Evolutionary conservation across 2,113 vertebrate species (phyloP).

Genomic region (Hippocampus guttulatus): DNA sequence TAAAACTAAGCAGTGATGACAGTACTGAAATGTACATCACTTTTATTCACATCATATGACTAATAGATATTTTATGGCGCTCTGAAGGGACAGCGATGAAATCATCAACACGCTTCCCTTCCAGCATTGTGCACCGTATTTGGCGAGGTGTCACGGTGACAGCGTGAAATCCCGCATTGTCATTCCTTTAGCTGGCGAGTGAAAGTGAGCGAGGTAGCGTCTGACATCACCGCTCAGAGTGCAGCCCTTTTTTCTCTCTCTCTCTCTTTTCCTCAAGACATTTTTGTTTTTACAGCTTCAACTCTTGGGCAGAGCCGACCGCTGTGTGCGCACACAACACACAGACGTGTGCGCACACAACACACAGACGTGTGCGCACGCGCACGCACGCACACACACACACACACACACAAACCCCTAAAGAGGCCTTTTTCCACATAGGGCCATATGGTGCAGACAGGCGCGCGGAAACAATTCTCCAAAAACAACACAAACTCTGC

Average conservation of each 20-base stretch:
- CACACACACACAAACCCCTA: constrained; percentile 49
- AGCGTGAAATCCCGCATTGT: background rate
- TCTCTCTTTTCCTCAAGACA: constrained; percentile 26
- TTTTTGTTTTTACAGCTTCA: constrained; percentile 67
- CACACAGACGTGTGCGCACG: background rate
- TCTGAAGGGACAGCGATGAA: background rate
- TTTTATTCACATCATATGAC: background rate
- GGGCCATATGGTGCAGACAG: constrained; percentile 68
- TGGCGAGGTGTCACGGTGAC: background rate
- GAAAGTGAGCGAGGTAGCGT: constrained; percentile 8
- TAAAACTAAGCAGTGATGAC: background rate
- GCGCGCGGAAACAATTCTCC: constrained; percentile 69
- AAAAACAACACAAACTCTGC: constrained; percentile 67
- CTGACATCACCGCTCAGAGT: constrained; percentile 43
- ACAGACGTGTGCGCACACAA: too few species aligned
- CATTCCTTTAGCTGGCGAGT: background rate
- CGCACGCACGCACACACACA: constrained; percentile 20
- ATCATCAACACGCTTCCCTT: background rate
- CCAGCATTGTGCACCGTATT: background rate
- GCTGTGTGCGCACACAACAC: constrained; percentile 36
- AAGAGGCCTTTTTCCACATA: constrained; percentile 66
- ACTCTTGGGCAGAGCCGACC: constrained; percentile 50
- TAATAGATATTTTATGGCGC: background rate
- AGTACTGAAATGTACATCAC: background rate
- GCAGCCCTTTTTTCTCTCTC: constrained; percentile 17